phyloP scores from a whole-genome alignment of 2,113 vertebrate genomes.

The Oreochromis spilurus region DNA sequence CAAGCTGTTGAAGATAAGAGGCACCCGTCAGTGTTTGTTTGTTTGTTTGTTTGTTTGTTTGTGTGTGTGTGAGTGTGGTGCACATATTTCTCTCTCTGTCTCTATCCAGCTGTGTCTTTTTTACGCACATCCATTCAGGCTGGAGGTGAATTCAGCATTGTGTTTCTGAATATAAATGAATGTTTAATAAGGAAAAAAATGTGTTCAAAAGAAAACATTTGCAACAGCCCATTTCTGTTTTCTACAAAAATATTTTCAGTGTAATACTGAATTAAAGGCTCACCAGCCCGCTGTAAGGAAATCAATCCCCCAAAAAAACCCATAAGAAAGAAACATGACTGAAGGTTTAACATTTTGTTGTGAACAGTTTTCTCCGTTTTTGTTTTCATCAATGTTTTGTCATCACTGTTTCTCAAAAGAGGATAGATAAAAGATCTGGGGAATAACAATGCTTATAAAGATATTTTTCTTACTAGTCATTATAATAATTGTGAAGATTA shows the following conservation, averaged over 20 bases:
- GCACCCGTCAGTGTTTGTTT: not conserved
- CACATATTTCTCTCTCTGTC: not conserved
- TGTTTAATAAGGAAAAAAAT: not conserved
- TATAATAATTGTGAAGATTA: not conserved
- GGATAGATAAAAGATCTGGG: not conserved
- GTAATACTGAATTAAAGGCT: not conserved
- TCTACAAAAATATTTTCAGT: not conserved
- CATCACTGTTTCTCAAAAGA: not conserved
- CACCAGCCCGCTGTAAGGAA: not conserved
- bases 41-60: not conserved
- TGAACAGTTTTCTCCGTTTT: not conserved
- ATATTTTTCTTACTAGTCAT: not conserved
- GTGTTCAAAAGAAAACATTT: not conserved
- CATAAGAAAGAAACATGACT: not conserved
- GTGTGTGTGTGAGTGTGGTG: not conserved
- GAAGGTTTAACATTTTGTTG: not conserved
- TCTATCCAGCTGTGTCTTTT: not conserved
- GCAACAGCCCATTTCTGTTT: not conserved
- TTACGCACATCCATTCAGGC: not conserved
- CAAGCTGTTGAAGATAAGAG: not conserved
- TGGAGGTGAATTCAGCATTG: not conserved
- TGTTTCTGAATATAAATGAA: not conserved
- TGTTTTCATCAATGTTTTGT: not conserved
- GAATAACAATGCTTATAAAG: not conserved
- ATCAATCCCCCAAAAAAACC: not conserved